Conservation (phyloP, 2,888 invertebrate genomes). For the Agrypnus murinus region DNA sequence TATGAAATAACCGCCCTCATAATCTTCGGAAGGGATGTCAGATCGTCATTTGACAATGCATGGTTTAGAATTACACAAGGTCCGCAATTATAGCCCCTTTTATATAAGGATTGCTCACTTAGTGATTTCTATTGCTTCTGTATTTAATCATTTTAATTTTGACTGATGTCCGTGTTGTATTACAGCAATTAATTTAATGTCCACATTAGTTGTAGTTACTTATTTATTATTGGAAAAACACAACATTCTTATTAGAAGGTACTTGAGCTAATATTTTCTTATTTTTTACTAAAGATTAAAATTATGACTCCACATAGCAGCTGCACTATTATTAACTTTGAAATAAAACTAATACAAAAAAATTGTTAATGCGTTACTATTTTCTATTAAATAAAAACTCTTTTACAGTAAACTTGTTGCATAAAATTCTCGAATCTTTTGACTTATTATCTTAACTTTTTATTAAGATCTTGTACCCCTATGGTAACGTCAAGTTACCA, state of each 20-base stretch:
- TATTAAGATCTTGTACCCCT: constrained; percentile 52
- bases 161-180: constrained; percentile 36
- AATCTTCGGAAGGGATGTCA: constrained; percentile 44
- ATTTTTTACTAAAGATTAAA: too few species aligned
- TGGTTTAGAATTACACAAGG: constrained; percentile 54
- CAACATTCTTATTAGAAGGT: too few species aligned
- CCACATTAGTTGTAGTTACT: background rate
- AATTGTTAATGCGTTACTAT: too few species aligned
- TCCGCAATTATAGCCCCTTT: constrained; percentile 54
- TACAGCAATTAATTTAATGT: constrained; percentile 24
- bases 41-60: constrained; percentile 51
- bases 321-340: too few species aligned
- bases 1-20: constrained; percentile 43
- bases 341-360: too few species aligned
- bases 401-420: too few species aligned
- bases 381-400: too few species aligned
- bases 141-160: constrained; percentile 49
- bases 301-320: too few species aligned
- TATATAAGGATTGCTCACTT: constrained; percentile 56
- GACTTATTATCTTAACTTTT: constrained; percentile 57
- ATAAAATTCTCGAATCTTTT: constrained; percentile 39
- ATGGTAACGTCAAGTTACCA: constrained; percentile 57
- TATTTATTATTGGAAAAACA: background rate
- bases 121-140: constrained; percentile 54
- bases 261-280: too few species aligned